A percentile compares a stretch with the other conserved stretches of the same genome.
These are phyloP conservation scores for Heliconius sara DNA, from an alignment of 2,888 invertebrate genomes.

Conservation along the genomic window DNA sequence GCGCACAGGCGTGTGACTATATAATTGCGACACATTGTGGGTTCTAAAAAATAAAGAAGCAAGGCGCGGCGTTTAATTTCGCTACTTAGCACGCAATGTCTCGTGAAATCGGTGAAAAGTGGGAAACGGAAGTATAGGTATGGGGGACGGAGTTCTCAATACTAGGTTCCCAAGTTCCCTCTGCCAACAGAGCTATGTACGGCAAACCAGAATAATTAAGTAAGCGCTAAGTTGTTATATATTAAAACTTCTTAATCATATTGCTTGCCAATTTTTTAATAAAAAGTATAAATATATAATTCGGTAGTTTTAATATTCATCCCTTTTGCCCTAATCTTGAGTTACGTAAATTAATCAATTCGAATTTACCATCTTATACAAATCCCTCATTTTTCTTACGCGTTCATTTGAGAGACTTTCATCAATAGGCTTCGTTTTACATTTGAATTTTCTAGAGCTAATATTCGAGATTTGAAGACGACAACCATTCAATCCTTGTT, in stretches of 20 bases:
- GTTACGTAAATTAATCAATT: conserved; percentile 7
- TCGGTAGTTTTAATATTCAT: background rate
- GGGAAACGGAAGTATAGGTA: too few relatives aligned
- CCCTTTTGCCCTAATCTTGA: background rate
- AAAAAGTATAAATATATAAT: background rate
- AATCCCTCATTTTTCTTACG: conserved; percentile 2
- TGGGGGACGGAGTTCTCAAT: too few relatives aligned
- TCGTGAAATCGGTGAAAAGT: too few relatives aligned
- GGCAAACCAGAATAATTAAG: background rate
- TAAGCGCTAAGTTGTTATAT: background rate
- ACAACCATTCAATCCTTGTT: conserved; percentile 43
- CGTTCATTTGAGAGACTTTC: conserved; percentile 16
- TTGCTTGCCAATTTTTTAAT: background rate
- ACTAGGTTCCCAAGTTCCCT: too few relatives aligned
- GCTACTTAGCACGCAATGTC: too few relatives aligned
- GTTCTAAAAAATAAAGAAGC: too few relatives aligned
- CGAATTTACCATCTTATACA: conserved; percentile 7
- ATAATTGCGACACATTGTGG: too few relatives aligned
- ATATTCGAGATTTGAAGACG: conserved; percentile 30
- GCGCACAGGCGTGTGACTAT: too few relatives aligned
- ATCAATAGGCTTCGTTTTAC: conserved; percentile 33
- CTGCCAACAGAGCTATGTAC: too few relatives aligned
- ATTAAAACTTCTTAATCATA: background rate
- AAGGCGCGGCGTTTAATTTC: too few relatives aligned
- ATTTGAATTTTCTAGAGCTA: conserved; percentile 28